These are phyloP conservation scores for Glossosoma conforme DNA, from an alignment of 1,140 invertebrate genomes.

Conservation along the genomic window DNA sequence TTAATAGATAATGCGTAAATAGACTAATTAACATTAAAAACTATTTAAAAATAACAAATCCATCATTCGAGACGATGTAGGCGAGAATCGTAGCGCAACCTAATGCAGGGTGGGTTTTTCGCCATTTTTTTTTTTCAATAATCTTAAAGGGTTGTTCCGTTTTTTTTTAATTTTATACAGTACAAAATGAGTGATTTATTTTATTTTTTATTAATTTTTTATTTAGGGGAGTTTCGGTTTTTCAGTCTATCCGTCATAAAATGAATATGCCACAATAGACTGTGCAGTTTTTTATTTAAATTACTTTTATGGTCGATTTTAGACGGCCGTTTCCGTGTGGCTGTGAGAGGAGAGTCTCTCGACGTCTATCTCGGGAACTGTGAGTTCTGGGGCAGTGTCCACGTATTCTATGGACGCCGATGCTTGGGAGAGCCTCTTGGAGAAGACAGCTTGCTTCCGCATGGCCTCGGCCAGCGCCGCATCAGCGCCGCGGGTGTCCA, in stretches of 20 bases:
- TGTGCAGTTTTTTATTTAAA: constrained; percentile 7
- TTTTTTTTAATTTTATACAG: constrained; percentile 4
- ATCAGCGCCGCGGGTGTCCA: constrained; percentile 91
- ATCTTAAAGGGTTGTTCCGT: background rate
- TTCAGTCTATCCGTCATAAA: background rate
- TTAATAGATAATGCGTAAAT: constrained; percentile 17
- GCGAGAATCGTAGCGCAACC: background rate
- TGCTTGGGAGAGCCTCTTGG: constrained; percentile 83
- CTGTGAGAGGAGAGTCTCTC: constrained; percentile 85
- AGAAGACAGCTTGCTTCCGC: constrained; percentile 84
- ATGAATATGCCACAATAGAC: constrained; percentile 5
- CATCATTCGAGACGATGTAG: constrained; percentile 6
- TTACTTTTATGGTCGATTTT: constrained; percentile 38
- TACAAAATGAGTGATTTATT: constrained; percentile 5
- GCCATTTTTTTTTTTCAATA: background rate
- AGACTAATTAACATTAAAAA: constrained; percentile 23
- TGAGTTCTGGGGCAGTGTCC: constrained; percentile 74
- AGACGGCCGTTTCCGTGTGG: constrained; percentile 89
- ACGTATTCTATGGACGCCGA: constrained; percentile 85
- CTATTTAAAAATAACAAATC: constrained; percentile 26
- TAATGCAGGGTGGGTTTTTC: too few relatives aligned
- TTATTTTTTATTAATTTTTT: constrained; percentile 3
- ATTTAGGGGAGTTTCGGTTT: background rate
- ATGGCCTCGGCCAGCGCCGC: constrained; percentile 83
- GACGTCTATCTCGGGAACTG: constrained; percentile 84